Evolutionary conservation across 2,888 invertebrate genomes (phyloP), one percentile per base, ranked within the genome.

Genomic region (Mamestra brassicae): DNA sequence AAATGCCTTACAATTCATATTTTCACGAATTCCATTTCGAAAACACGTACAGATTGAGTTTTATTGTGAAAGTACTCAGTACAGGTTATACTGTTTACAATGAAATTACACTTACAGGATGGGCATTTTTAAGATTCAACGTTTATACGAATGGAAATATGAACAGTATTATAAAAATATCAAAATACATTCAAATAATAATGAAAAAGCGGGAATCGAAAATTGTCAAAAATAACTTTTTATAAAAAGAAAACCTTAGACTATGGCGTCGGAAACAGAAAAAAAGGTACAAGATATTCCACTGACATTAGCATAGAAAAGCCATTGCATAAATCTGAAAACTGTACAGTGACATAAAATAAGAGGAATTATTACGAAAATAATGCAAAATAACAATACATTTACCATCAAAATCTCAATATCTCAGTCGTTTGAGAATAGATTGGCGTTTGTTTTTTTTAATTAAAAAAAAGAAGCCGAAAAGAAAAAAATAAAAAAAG

Each of bases 371-470:
- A 3, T 10, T 13, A 17, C 4, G 10, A 50, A 67, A 74, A 34
- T 52, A 54, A 52, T 61, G 17, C 38, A 71, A 74, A 76, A 73
- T 76, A 78, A 3, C 62, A 74, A 73, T 62, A 81, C 71, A 85
- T 85, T 87, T 80, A 86, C 80, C 72, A 76, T 65, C 61, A 71
- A 87, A 89, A 85, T 74, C 74, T 66, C 66, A 71, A 81, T 76
- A 86, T 81, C 85, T 81, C 67, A 81, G 73, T 74, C 74, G 67
- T 85, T 84, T 71, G 86, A 89, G 88, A 91, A 94, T 90, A 93
- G 92, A 93, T 92, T 88, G 92, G 91, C 93, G 91, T 92, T 94
- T 95, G 94, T 94, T 95, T 96, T 95, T 95, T 95, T 94, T 91
- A 87, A 90, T 89, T 90, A 90, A 94, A 94, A 94, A 94, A 93